Percentiles rank a stretch among this genome's conserved stretches.
phyloP scores from a whole-genome alignment of 2,797 vertebrate genomes.

The Dryobates pubescens region DNA sequence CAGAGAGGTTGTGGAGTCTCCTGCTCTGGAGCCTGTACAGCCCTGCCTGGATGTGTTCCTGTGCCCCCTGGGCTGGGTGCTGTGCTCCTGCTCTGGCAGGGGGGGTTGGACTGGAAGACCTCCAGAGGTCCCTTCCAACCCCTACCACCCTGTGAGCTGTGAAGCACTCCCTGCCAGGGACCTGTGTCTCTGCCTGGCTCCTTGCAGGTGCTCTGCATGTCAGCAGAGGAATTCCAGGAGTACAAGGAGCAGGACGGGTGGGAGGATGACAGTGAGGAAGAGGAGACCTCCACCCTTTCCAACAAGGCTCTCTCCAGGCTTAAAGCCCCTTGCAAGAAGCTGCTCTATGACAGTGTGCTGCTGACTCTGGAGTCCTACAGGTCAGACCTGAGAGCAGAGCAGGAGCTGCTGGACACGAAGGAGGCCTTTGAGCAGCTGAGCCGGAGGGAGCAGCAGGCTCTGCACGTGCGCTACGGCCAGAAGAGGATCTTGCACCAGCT shows the following conservation, averaged over 20 bases:
- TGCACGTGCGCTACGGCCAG: constrained; percentile 91
- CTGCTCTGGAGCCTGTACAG: too few relatives aligned
- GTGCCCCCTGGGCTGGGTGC: too few relatives aligned
- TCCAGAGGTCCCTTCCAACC: too few relatives aligned
- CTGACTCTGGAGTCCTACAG: constrained; percentile 81
- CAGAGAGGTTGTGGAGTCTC: too few relatives aligned
- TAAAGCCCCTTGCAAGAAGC: constrained; percentile 79
- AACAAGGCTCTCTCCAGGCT: constrained; percentile 80
- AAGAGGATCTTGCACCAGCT: constrained; percentile 87
- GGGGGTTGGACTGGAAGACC: too few relatives aligned
- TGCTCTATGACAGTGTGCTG: constrained; percentile 79
- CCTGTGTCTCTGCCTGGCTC: neutral
- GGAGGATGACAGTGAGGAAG: constrained; percentile 81
- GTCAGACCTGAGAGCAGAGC: constrained; percentile 78
- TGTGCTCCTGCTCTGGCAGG: too few relatives aligned
- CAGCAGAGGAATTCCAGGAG: constrained; percentile 84
- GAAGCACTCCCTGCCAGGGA: neutral
- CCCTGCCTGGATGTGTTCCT: too few relatives aligned
- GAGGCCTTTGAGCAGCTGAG: constrained; percentile 72
- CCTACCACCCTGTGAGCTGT: too few relatives aligned
- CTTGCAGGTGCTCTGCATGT: constrained; percentile 89
- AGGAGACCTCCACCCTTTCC: constrained; percentile 75
- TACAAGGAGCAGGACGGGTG: constrained; percentile 86
- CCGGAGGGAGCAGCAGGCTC: constrained; percentile 82
- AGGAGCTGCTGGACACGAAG: constrained; percentile 73